Evolutionary conservation across 2,888 invertebrate genomes (phyloP), one percentile per base, ranked within the genome.

Genomic region (Drosophila percnosoma): DNA sequence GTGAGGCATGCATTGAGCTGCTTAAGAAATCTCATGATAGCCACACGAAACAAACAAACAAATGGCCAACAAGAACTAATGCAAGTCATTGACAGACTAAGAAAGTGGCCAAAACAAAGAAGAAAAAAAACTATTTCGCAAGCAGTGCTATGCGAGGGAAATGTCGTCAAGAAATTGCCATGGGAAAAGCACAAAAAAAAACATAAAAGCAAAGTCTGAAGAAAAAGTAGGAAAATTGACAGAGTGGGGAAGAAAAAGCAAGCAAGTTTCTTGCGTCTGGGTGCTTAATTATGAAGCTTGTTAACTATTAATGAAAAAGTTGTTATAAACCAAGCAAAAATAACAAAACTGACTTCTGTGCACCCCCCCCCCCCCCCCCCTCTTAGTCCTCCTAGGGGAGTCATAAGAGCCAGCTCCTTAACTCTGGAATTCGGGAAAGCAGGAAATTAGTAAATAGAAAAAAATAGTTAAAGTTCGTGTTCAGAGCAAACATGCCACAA

Each of bases 301-400:
- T 87, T 87, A 90, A 88, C 83, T 88, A 90, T 90, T 87, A 88
- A 87, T 88, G 86, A 83, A 86, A 85, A 85, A 85, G 75, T 89
- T 87, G 78, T 80, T 87, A 77, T 80, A 78, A 86, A 75, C 75
- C 63, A 69, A 21, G 40, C 57, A 65, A 65, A 67, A 73, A 68
- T 54, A 77, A 59, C 67, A 48, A 51, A 53, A 64, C 51, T 27
- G 38, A 29, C 55, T 42, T 51, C 49, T 49, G 36, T 24, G 21
- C 15, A 8, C 36, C 4, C 29, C 4, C 27, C 4, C 24, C 4
- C 27, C 4, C 24, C 24, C 2, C 27, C 27, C 8, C 8, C 18
- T 5, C 31, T 29, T 36, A 6, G 38, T 13, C 21, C 65, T 34
- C 21, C 45, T 27, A 42, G n/a, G 59, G 27, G 59, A 69, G 52